Evolutionary conservation across 2,113 vertebrate species (phyloP), one percentile per base, ranked within the genome.

Genomic region (Psittacula cyanocephala): DNA sequence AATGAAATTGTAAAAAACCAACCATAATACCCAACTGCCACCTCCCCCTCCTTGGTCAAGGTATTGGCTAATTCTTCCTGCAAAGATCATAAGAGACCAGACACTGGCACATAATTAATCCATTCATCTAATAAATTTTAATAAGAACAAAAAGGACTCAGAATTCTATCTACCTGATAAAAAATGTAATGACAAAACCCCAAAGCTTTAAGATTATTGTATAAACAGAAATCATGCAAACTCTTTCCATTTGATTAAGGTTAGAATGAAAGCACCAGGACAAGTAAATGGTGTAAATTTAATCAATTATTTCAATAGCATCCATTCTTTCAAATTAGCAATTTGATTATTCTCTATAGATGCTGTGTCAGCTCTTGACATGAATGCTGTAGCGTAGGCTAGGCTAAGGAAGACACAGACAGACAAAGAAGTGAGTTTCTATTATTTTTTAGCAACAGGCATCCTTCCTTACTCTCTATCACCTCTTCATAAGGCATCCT

Each of bases 81-180:
- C 60, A 82, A 55, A 63, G 44, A 81, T 72, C n/a, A 4, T 71
- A 77, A 46, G 47, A 72, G 39, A 86, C 17, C 19, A 95, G 44
- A 67, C 19, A 76, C 39, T 50, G 39, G 33, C 50, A 70, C 12
- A 83, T 14, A 76, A 68, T 96, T 68, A 37, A 91, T 95, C 44
- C 69, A 50, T 87, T 96, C 60, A 81, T 93, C 53, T 96, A 91
- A 91, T 81, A 75, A 76, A 79, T 57, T 96, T 93, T 95, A 55
- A 91, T 71, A 83, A 80, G 69, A 95, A 69, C 25, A 78, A 82
- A 95, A 93, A 85, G 33, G 64, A 20, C 57, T 90, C 46, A 62
- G 71, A 88, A 93, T 92, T 96, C 64, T 72, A 72, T 87, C 94
- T 46, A 85, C 49, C 72, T 69, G 49, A 84, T 83, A 83, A 91